Evolutionary conservation across 2,797 vertebrate genomes (phyloP).

Genomic region (Tragelaphus eurycerus): DNA sequence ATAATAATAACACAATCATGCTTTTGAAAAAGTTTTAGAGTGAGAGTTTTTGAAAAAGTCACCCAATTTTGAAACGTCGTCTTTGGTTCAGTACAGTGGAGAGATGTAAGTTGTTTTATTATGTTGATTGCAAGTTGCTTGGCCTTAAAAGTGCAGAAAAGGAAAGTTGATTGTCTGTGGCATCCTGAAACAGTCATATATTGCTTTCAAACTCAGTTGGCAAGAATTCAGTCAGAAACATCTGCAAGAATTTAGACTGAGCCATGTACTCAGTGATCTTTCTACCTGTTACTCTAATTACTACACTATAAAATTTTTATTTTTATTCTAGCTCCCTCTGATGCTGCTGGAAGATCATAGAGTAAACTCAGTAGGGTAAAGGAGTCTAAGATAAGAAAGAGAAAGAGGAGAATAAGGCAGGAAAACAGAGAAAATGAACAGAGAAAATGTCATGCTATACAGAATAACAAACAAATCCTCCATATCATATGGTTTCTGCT

Average conservation of each 20-base stretch:
- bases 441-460: background rate
- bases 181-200: conserved; percentile 1
- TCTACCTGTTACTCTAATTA: conserved; percentile 74
- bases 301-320: conserved; percentile 68
- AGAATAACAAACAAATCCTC: background rate
- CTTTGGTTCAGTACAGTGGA: background rate
- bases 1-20: conserved; percentile 23
- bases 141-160: background rate
- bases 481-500: background rate
- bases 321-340: conserved; percentile 44
- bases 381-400: background rate
- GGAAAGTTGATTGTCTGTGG: conserved; percentile 38
- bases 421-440: conserved; percentile 30
- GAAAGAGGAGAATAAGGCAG: background rate
- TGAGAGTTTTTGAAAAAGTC: background rate
- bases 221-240: conserved; percentile 65
- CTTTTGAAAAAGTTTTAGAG: conserved; percentile 50
- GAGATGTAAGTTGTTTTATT: conserved; percentile 20
- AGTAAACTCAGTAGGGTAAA: background rate
- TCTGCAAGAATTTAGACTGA: conserved; percentile 72
- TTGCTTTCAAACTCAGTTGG: conserved; percentile 57
- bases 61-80: background rate
- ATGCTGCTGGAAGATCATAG: conserved; percentile 34
- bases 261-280: conserved; percentile 50
- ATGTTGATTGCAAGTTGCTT: conserved; percentile 25